Evolutionary conservation across 1,140 invertebrate genomes (phyloP), one percentile per base, ranked within the genome.

Genomic region (Pogonomyrmex barbatus): DNA sequence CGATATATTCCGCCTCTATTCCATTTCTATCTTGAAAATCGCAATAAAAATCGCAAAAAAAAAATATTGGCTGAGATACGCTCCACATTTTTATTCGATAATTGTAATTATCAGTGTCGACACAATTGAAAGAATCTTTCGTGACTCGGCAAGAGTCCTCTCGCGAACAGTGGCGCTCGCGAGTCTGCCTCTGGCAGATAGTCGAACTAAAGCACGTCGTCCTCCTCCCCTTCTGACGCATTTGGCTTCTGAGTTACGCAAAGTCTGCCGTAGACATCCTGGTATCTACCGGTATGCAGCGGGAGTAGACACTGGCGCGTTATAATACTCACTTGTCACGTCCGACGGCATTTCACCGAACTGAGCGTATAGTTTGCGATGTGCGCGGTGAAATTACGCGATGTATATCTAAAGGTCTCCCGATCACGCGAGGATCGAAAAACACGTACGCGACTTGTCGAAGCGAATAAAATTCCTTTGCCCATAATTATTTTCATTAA

Each of bases 251-350:
- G 89, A 92, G 87, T 92, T 91, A 89, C 86, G 88, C 71, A 92
- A 81, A 91, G 88, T 92, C 92, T 92, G 92, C 85, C 78, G 58
- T 88, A 92, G 92, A 92, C 90, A 91, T 42, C 45, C 56, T 87
- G 24, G 78, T 87, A 89, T 87, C 89, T 88, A 88, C 65, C 68
- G 79, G 85, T 71, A 86, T 71, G 82, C 54, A 71, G 67, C 68
- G 63, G 87, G 78, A 45, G 78, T 78, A 90, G 75, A 90, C 90
- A 54, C n/a, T 75, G 86, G 86, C 67, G 87, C 87, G 90, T 91
- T 90, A 90, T 91, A 93, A 93, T 92, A 90, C n/a, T 94, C 93
- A 91, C 90, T 88, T 89, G 91, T 92, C 91, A 90, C 86, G 86
- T 93, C 88, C 92, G 86, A 92, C 89, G 91, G 90, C 89, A 91